These are phyloP conservation scores for Aspidiotus destructor DNA, from an alignment of 2,888 invertebrate genomes.

Conservation along the genomic window DNA sequence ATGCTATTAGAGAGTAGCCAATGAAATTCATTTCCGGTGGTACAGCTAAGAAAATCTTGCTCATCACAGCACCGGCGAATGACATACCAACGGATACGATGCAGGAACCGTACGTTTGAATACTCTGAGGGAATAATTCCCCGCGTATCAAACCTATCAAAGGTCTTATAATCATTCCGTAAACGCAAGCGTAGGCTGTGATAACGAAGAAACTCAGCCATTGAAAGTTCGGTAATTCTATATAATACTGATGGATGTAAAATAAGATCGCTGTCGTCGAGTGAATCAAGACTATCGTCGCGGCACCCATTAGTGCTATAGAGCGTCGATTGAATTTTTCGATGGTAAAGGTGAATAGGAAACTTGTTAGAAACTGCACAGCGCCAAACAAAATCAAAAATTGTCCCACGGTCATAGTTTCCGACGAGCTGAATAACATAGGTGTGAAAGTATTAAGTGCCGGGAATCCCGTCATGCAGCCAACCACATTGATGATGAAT, in stretches of 20 bases:
- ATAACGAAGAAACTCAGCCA: neutral
- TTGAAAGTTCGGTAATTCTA: no score
- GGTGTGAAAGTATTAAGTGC: neutral
- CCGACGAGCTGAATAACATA: no score
- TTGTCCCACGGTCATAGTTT: no score
- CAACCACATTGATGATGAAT: neutral
- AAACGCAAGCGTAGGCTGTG: neutral
- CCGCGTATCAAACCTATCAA: neutral
- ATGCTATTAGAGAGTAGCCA: neutral
- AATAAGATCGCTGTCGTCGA: no score
- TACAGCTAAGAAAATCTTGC: neutral
- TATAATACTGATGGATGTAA: no score
- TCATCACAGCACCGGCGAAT: neutral
- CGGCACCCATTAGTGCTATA: slow-evolving; percentile 3
- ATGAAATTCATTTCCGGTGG: neutral
- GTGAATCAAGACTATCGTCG: no score
- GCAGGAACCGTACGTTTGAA: neutral
- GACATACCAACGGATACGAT: neutral
- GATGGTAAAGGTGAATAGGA: neutral
- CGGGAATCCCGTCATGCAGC: neutral
- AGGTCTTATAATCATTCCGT: neutral
- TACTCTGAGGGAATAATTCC: neutral
- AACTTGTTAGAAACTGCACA: neutral
- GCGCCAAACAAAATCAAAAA: slow-evolving; percentile 1
- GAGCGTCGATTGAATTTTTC: neutral